These are phyloP conservation scores for Lepidocyrtinus sp. DNA, from an alignment of 2,888 invertebrate genomes.

Conservation along the genomic window DNA sequence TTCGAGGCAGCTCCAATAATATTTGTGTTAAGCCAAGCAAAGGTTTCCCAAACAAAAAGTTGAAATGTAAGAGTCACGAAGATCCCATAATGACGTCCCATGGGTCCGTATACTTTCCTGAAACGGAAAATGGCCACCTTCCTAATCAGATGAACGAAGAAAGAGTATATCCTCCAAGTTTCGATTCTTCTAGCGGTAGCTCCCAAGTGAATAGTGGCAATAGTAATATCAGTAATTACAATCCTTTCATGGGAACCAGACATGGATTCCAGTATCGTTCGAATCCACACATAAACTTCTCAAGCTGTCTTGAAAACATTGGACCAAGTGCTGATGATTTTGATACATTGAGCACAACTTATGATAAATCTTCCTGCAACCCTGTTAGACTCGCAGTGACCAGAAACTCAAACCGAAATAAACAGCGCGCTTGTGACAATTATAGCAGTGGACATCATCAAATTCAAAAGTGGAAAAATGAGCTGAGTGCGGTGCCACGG, in stretches of 20 bases:
- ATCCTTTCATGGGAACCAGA: constrained; percentile 30
- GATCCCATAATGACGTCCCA: constrained; percentile 27
- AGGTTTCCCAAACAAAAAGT: constrained; percentile 23
- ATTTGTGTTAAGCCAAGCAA: constrained; percentile 30
- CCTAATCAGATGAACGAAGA: not conserved
- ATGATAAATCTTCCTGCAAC: constrained; percentile 55
- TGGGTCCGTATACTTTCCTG: not conserved
- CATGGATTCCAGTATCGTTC: constrained; percentile 50
- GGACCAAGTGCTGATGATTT: constrained; percentile 30
- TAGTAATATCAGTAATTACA: constrained; percentile 10
- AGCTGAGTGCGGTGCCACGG: constrained; percentile 52
- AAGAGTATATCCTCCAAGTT: not conserved
- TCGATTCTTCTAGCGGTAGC: constrained; percentile 17
- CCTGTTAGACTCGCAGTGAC: constrained; percentile 49
- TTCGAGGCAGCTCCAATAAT: constrained; percentile 40
- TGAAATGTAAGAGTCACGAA: constrained; percentile 39
- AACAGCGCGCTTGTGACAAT: constrained; percentile 16
- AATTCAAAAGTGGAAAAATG: constrained; percentile 62
- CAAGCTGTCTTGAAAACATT: constrained; percentile 33
- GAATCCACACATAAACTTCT: constrained; percentile 53
- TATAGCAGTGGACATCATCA: constrained; percentile 28
- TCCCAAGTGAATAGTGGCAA: not conserved
- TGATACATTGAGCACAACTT: constrained; percentile 45
- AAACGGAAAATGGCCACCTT: not conserved
- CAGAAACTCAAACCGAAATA: constrained; percentile 49